Evolutionary conservation across 2,113 vertebrate species (phyloP).

Genomic region (Hippolais icterina): DNA sequence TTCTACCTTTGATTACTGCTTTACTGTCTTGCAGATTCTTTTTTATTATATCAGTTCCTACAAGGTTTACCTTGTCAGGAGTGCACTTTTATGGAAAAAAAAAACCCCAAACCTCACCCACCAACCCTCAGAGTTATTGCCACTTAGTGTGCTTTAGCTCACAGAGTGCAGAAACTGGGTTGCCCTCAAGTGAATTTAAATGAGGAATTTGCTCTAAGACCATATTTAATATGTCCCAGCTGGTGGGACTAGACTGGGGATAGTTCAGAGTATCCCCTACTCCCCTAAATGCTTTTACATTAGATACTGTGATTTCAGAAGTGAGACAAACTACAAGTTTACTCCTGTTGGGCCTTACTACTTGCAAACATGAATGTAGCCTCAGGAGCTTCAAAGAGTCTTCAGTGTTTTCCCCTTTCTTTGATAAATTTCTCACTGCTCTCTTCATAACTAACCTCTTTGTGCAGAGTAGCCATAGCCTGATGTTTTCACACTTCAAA

Average conservation of each 20-base stretch:
- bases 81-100: neutral
- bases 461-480: neutral
- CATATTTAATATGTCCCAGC: neutral
- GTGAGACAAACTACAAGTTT: neutral
- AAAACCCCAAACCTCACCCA: neutral
- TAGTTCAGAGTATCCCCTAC: neutral
- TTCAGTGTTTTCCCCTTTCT: neutral
- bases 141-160: neutral
- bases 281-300: neutral
- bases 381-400: neutral
- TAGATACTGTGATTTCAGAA: neutral
- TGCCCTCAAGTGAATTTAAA: neutral
- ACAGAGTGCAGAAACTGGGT: neutral
- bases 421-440: neutral
- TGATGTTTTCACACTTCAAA: neutral
- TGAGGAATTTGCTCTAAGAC: neutral
- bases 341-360: neutral
- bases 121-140: neutral
- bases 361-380: neutral
- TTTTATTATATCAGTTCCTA: neutral
- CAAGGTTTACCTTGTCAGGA: neutral
- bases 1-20: neutral
- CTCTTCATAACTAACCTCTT: neutral
- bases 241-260: neutral
- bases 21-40: neutral